Evolutionary conservation across 1,140 invertebrate species (phyloP).

Genomic region (Macrobrachium rosenbergii): DNA sequence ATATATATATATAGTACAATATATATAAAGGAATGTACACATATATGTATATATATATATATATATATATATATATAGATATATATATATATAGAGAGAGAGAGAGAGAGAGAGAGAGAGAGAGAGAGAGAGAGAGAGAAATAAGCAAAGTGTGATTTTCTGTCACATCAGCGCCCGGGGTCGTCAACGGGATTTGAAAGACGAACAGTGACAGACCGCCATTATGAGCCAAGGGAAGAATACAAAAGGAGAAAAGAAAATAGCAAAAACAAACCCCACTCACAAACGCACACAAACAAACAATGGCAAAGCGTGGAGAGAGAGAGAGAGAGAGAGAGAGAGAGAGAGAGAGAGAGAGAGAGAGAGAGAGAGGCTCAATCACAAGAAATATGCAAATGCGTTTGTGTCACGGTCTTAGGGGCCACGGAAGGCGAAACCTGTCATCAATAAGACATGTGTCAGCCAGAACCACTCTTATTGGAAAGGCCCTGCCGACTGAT

Average conservation of each 20-base stretch:
- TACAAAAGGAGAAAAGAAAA: too few relatives aligned
- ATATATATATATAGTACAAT: too few relatives aligned
- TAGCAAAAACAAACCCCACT: background rate
- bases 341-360: background rate
- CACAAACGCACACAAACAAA: too few relatives aligned
- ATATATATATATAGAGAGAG: background rate
- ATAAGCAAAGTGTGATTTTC: background rate
- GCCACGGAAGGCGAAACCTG: conserved; percentile 26
- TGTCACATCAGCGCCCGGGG: background rate
- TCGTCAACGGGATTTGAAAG: too few relatives aligned
- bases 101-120: conserved; percentile 1
- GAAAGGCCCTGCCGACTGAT: conserved; percentile 30
- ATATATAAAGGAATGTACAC: too few relatives aligned
- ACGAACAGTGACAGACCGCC: too few relatives aligned
- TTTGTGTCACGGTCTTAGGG: background rate
- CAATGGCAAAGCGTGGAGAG: too few relatives aligned
- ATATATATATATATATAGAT: conserved; percentile 1
- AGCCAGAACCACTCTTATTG: conserved; percentile 32
- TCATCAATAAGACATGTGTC: conserved; percentile 36
- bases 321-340: background rate
- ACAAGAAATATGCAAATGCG: conserved; percentile 9
- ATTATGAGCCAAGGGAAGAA: too few relatives aligned
- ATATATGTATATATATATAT: background rate
- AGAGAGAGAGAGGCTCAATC: conserved; percentile 8
- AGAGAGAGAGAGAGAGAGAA: conserved; percentile 26